Evolutionary conservation across 2,113 vertebrate species (phyloP), one percentile per base, ranked within the genome.

Genomic region (Boleophthalmus pectinirostris): DNA sequence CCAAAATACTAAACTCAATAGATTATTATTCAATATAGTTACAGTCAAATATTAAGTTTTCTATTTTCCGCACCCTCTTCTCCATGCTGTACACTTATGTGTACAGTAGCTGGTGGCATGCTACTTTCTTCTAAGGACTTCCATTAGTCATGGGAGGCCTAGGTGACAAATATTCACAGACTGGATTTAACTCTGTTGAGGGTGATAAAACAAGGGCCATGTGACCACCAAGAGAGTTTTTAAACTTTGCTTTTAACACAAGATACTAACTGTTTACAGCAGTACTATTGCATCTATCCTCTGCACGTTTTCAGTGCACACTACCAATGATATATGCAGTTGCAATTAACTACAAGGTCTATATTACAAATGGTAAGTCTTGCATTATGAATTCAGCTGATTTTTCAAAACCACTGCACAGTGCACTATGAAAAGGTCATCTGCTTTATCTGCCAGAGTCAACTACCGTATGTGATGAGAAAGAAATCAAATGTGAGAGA

Each of bases 121-220:
- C 71, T 75, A 85, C n/a, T n/a, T n/a, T n/a, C n/a, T n/a, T n/a
- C n/a, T n/a, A 51, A 81, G 77, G 79, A 69, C 18, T 29, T 15
- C 57, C 68, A 84, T 79, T 80, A 80, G 64, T 87, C 82, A 71
- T 8, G 2, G 53, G 18, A 68, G 45, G 79, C 53, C 70, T 23
- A 53, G 61, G 72, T 86, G 82, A 87, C 51, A 77, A 75, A 76
- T n/a, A n/a, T n/a, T n/a, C n/a, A n/a, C n/a, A n/a, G n/a, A n/a
- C n/a, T n/a, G n/a, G n/a, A n/a, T n/a, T n/a, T n/a, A n/a, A n/a
- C n/a, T n/a, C n/a, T n/a, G n/a, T n/a, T n/a, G n/a, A n/a, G n/a
- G n/a, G n/a, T 15, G 70, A 76, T 57, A 25, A 83, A 58, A 63
- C 2, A 24, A 43, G 12, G 57, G 29, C 72, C 54, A 66, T 70